Percentiles rank a stretch among this genome's conserved stretches.
These are phyloP conservation scores for Cirrhinus molitorella DNA, from an alignment of 2,797 vertebrate genomes.

Conservation along the genomic window DNA sequence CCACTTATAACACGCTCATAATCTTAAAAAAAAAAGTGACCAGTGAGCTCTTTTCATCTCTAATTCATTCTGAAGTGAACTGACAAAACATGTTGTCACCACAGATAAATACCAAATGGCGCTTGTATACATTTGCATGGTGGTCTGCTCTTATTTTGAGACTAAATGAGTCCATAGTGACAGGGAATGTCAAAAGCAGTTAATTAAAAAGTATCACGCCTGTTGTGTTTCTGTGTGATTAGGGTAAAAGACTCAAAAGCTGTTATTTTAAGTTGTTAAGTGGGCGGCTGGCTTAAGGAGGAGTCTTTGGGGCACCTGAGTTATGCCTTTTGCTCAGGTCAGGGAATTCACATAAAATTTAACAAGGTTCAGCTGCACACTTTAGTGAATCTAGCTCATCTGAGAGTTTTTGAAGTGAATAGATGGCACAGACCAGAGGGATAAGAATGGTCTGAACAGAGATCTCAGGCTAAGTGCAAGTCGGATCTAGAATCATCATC, in stretches of 20 bases:
- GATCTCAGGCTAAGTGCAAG: conserved; percentile 4
- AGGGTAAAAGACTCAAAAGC: background rate
- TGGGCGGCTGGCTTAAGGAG: conserved; percentile 11
- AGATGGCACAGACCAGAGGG: background rate
- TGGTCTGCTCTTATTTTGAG: background rate
- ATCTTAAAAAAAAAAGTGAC: background rate
- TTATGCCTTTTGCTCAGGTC: conserved; percentile 27
- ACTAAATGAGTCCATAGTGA: background rate
- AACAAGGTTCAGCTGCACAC: conserved; percentile 35
- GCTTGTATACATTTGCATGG: background rate
- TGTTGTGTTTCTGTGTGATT: background rate
- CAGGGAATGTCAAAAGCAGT: background rate
- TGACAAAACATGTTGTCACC: background rate
- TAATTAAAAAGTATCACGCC: background rate
- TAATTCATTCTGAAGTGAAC: background rate
- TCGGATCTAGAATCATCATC: background rate
- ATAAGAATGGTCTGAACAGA: background rate
- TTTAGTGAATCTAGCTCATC: background rate
- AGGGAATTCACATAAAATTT: conserved; percentile 23
- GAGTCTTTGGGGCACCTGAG: conserved; percentile 6
- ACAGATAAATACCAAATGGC: background rate
- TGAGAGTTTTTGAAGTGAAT: conserved; percentile 5
- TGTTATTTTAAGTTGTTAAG: conserved; percentile 29
- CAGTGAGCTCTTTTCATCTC: background rate
- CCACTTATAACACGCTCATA: no score